phyloP scores from a whole-genome alignment of 2,797 vertebrate genomes.

The Natrix natrix region DNA sequence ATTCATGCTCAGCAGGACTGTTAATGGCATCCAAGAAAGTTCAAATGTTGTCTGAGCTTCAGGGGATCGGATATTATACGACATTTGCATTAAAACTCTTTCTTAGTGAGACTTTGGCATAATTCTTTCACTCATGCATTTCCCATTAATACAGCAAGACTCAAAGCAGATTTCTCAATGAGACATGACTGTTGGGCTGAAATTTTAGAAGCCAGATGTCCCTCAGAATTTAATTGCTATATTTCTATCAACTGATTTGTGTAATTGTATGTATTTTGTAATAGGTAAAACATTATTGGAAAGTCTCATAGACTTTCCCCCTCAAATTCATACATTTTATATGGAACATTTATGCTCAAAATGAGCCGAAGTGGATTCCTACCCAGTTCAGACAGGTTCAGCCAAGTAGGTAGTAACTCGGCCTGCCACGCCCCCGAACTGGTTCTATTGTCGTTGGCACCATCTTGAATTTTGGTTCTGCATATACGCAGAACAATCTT shows the following conservation, averaged over 20 bases:
- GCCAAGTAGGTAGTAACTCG: no score
- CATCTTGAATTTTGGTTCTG: no score
- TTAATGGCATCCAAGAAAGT: conserved; percentile 12
- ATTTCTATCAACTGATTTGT: not conserved
- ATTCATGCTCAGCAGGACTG: not conserved
- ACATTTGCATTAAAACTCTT: not conserved
- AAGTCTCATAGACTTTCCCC: not conserved
- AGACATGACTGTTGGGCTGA: not conserved
- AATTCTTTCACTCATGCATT: conserved; percentile 13
- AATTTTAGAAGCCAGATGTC: not conserved
- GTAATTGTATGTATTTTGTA: not conserved
- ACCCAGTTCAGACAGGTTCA: no score
- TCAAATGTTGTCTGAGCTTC: conserved; percentile 10
- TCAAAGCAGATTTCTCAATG: conserved; percentile 28
- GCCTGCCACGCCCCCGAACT: no score
- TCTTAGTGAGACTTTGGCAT: not conserved
- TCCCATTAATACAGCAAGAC: conserved; percentile 4
- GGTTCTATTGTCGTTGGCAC: no score
- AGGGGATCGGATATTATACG: not conserved
- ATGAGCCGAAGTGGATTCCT: no score
- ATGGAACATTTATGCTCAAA: no score
- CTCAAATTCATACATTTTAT: not conserved
- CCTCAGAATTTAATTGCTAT: not conserved
- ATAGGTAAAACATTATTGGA: not conserved
- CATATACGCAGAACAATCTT: no score